Evolutionary conservation across 2,888 invertebrate species (phyloP), one percentile per base, ranked within the genome.

Genomic region (Himalopsyche kuldschensis): DNA sequence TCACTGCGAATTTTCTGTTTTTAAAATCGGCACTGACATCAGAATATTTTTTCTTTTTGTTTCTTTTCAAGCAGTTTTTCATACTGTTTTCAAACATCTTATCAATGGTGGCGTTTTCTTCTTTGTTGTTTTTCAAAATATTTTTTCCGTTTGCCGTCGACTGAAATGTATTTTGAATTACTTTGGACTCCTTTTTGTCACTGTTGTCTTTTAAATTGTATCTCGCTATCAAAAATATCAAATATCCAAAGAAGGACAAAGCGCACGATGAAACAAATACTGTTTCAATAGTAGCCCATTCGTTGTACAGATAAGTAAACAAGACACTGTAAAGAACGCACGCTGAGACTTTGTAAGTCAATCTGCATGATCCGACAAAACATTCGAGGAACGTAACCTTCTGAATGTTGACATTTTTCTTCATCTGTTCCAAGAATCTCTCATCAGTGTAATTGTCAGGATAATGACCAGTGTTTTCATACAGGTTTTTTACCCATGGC

Each of bases 371-470:
- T 55, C 97, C 96, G 83, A 92, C 88, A 0, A 97, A 89, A 0
- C 97, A 96, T 89, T 96, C 93, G 8, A 88, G 88, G 87, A 95
- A 91, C 1, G 94, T 93, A 81, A 96, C 95, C 88, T 95, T 94
- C 88, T 95, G 93, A 0, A 96, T 93, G 89, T 96, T 94, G 17
- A 97, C 90, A 89, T 98, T 98, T 88, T 95, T 98, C 83, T 93
- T 93, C 27, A 99, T 88, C 86, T 98, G 97, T 88, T 95, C 94
- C 1, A 99, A 91, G 89, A 99, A 99, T 76, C 96, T 94, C 31
- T 93, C 92, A 88, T 98, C 97, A 0, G 98, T 98, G 88, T 98
- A 97, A 89, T 98, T 98, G 89, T 99, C 99, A 0, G 97, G 96
- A 85, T 96, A 96, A 27, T 80, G 75, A 27, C 94, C 95, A 84